These are phyloP conservation scores for Bolborhynchus lineola DNA, from an alignment of 2,113 vertebrate genomes.

Conservation along the genomic window DNA sequence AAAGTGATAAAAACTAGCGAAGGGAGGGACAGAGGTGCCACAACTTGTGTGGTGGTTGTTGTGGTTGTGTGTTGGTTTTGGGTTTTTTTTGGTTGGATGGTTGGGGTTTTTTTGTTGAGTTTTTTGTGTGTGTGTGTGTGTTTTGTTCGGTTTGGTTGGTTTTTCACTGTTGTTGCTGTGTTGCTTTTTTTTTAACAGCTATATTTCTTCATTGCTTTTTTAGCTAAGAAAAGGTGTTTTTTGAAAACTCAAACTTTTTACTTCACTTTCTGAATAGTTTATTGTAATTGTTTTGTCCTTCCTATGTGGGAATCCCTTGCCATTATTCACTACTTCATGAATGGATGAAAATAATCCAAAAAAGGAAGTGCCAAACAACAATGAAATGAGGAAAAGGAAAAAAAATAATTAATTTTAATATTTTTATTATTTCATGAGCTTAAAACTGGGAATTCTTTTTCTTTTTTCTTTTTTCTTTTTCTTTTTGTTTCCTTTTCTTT, in stretches of 20 bases:
- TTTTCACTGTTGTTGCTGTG: background rate
- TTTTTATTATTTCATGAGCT: background rate
- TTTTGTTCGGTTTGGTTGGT: background rate
- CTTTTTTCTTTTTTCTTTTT: background rate
- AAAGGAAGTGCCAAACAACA: background rate
- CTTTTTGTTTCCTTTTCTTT: no score
- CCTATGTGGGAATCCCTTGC: background rate
- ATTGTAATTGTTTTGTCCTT: background rate
- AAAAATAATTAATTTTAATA: rapidly evolving
- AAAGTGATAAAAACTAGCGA: background rate
- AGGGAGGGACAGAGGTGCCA: background rate
- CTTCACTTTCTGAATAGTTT: background rate
- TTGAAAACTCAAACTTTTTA: background rate
- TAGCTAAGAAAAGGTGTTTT: background rate
- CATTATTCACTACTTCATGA: background rate
- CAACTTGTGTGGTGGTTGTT: rapidly evolving
- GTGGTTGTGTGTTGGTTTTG: rapidly evolving
- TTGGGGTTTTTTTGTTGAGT: rapidly evolving
- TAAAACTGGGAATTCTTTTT: background rate
- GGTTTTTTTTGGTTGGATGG: background rate
- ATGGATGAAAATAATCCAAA: background rate
- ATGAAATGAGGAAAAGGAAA: background rate
- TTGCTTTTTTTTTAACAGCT: background rate
- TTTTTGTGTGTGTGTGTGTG: background rate
- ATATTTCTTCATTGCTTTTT: background rate